phyloP scores from a whole-genome alignment of 2,113 vertebrate species.

The Cinclus mexicanus region DNA sequence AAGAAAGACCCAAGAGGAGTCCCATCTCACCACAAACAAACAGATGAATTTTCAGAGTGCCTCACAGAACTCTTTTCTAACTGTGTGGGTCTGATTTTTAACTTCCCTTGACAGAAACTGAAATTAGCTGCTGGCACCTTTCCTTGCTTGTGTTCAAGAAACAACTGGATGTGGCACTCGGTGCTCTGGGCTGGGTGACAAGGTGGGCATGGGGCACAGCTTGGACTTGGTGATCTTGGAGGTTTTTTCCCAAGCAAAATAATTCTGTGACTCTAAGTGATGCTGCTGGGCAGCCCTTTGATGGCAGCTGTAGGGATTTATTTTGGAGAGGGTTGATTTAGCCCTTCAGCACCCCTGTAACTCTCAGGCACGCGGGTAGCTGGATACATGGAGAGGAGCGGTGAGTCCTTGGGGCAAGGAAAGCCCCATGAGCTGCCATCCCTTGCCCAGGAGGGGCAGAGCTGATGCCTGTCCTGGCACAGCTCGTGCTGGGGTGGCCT shows the following conservation, averaged over 20 bases:
- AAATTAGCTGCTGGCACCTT: neutral
- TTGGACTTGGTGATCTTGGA: neutral
- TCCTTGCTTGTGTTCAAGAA: neutral
- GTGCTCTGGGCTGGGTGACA: neutral
- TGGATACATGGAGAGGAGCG: neutral
- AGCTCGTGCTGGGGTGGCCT: neutral
- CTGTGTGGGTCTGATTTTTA: neutral
- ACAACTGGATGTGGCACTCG: neutral
- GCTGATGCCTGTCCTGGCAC: neutral
- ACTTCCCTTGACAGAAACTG: neutral
- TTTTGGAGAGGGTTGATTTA: neutral
- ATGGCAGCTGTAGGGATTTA: neutral
- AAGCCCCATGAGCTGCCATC: neutral
- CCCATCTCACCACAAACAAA: neutral
- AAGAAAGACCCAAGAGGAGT: neutral
- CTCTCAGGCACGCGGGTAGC: neutral
- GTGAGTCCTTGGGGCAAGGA: rapidly evolving
- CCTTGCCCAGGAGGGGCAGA: neutral
- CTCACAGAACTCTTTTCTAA: neutral
- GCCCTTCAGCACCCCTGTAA: neutral
- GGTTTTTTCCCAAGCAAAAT: neutral
- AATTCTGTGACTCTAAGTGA: neutral
- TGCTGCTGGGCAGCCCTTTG: neutral
- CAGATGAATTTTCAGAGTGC: neutral
- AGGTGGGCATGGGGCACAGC: neutral